Evolutionary conservation across 2,113 vertebrate genomes (phyloP).

Genomic region (Pterocles orientalis): DNA sequence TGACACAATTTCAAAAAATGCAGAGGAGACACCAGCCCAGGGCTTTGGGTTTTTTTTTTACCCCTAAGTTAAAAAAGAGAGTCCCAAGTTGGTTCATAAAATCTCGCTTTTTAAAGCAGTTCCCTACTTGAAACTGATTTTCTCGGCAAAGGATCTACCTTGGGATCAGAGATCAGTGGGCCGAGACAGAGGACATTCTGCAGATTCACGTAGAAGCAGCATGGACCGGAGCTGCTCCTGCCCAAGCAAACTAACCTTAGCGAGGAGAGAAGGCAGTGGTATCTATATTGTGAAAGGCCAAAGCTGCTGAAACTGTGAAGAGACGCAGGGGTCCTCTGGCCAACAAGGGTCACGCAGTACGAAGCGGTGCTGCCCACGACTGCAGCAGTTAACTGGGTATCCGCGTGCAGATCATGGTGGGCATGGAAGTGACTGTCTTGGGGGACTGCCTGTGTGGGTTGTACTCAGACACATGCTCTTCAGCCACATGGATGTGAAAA

Average conservation of each 20-base stretch:
- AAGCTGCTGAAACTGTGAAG: not conserved
- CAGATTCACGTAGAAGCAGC: not conserved
- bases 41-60: not conserved
- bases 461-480: accelerated
- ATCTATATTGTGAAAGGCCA: not conserved
- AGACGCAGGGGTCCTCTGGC: not conserved
- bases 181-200: not conserved
- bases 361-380: accelerated
- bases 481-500: not conserved
- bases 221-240: not conserved
- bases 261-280: not conserved
- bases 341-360: accelerated
- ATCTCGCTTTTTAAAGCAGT: not conserved
- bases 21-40: not conserved
- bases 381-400: accelerated
- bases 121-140: not conserved
- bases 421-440: too few relatives aligned
- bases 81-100: not conserved
- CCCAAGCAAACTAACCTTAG: not conserved
- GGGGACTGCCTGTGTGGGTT: not conserved
- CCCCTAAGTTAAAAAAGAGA: not conserved
- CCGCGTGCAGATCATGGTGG: accelerated
- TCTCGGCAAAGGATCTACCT: not conserved
- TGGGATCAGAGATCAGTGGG: not conserved
- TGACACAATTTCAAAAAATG: not conserved